Evolutionary conservation across 2,797 vertebrate genomes (phyloP).

Genomic region (Rallus crepitans): DNA sequence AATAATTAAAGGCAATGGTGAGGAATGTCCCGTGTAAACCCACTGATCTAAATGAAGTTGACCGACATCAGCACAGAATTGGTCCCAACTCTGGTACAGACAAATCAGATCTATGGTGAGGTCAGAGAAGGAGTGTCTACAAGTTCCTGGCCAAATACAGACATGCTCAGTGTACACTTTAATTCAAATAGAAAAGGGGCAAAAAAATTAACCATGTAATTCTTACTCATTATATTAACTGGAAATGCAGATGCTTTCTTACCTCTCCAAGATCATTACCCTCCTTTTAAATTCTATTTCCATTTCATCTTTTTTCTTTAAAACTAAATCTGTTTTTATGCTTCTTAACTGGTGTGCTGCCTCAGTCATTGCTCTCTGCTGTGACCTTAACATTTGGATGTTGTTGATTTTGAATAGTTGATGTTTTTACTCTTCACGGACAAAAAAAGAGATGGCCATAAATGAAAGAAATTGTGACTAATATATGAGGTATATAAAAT

Average conservation of each 20-base stretch:
- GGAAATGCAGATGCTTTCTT: background rate
- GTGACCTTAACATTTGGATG: background rate
- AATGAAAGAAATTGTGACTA: background rate
- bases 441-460: background rate
- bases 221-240: background rate
- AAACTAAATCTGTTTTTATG: background rate
- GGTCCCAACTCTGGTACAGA: background rate
- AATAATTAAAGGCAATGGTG: background rate
- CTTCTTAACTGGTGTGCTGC: background rate
- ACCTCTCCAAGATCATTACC: background rate
- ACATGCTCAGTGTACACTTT: background rate
- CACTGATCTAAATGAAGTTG: background rate
- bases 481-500: background rate
- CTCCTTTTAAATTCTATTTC: background rate
- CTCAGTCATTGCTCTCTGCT: background rate
- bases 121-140: background rate
- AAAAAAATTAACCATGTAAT: background rate
- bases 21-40: background rate
- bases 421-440: background rate
- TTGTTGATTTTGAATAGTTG: background rate
- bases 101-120: background rate
- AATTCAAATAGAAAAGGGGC: background rate
- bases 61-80: background rate
- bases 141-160: background rate
- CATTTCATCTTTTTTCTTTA: background rate